Conservation (phyloP, 64 coral and sea anemone species). For the Stylophora pistillata region DNA sequence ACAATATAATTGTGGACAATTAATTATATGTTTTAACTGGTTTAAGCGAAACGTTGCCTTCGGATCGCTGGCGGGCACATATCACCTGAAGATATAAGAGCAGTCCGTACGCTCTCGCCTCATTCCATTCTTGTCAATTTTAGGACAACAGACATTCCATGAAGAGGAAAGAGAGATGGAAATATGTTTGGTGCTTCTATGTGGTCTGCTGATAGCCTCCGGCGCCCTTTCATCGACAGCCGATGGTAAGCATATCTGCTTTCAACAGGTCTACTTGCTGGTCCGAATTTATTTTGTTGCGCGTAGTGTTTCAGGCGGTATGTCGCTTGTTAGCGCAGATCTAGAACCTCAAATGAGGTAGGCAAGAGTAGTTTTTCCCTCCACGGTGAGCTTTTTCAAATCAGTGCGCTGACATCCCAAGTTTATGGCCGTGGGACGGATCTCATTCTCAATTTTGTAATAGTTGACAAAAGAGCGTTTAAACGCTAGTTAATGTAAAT, state of each 20-base stretch:
- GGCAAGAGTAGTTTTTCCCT: background rate
- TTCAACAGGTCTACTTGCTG: conserved; percentile 8
- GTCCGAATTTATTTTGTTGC: background rate
- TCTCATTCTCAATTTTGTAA: background rate
- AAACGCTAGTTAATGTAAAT: conserved; percentile 55
- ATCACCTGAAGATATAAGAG: conserved; percentile 54
- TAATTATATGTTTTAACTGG: conserved; percentile 91
- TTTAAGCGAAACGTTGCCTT: conserved; percentile 60
- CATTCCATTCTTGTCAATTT: conserved; percentile 34
- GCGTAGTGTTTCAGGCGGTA: background rate
- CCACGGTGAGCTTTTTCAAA: background rate
- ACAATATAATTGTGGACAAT: conserved; percentile 97
- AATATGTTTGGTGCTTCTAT: conserved; percentile 77
- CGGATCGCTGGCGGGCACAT: conserved; percentile 43
- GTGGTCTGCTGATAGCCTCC: conserved; percentile 50
- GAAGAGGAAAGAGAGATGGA: conserved; percentile 46
- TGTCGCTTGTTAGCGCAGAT: background rate
- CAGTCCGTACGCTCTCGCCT: background rate
- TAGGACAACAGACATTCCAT: conserved; percentile 51
- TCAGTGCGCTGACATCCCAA: background rate
- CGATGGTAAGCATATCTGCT: conserved; percentile 52
- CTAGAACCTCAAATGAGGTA: background rate
- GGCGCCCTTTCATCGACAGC: conserved; percentile 48
- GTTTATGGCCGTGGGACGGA: background rate
- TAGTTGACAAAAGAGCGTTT: conserved; percentile 71